A percentile compares a stretch with the other conserved stretches of the same genome.
phyloP scores from a whole-genome alignment of 2,888 invertebrate genomes.

The Cryptocephalus primarius region DNA sequence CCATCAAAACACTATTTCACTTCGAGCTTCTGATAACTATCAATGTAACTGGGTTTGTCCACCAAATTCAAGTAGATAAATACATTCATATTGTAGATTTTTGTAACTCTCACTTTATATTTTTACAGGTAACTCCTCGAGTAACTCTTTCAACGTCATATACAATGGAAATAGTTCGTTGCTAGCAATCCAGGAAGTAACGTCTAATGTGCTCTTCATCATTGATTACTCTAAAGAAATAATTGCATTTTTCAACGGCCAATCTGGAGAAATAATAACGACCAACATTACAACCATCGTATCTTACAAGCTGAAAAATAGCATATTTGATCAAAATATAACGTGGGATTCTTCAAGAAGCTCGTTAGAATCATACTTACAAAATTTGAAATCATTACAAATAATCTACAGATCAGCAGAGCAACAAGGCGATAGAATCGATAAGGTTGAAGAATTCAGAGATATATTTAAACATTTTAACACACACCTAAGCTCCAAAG shows the following conservation, averaged over 20 bases:
- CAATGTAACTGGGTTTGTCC: background rate
- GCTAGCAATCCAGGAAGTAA: constrained; percentile 3
- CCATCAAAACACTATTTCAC: too few relatives aligned
- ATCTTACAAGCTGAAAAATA: background rate
- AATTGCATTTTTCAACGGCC: constrained; percentile 3
- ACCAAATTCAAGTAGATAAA: background rate
- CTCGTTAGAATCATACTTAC: background rate
- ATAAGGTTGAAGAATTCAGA: background rate
- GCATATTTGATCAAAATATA: too few relatives aligned
- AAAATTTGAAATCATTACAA: constrained; percentile 1
- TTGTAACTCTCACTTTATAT: background rate
- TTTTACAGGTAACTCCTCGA: background rate
- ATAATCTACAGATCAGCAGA: constrained; percentile 2
- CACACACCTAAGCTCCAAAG: background rate
- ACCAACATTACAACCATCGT: background rate
- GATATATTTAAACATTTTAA: constrained; percentile 1
- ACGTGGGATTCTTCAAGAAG: too few relatives aligned
- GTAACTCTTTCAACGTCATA: too few relatives aligned
- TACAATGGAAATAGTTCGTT: background rate
- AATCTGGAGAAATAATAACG: constrained; percentile 1
- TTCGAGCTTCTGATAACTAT: background rate
- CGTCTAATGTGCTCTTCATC: constrained; percentile 2
- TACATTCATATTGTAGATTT: background rate
- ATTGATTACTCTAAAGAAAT: constrained; percentile 1
- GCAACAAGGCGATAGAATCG: constrained; percentile 1